A percentile compares a stretch with the other conserved stretches of the same genome.
phyloP scores from a whole-genome alignment of 2,888 invertebrate species.

The Phaonia tiefii region DNA sequence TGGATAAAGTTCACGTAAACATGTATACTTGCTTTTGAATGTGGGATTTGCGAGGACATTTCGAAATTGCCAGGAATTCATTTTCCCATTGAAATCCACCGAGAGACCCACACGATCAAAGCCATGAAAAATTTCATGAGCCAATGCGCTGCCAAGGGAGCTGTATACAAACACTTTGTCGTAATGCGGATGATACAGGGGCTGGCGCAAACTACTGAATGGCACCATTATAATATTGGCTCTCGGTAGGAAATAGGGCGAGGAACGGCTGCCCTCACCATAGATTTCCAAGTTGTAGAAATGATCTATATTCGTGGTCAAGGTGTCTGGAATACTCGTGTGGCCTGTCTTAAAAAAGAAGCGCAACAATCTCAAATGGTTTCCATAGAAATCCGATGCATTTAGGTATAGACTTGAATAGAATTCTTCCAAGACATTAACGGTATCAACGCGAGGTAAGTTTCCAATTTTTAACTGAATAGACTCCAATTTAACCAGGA shows the following conservation, averaged over 20 bases:
- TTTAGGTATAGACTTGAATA: conserved; percentile 52
- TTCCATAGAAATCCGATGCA: conserved; percentile 55
- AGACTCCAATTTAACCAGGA: conserved; percentile 61
- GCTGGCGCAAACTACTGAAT: conserved; percentile 62
- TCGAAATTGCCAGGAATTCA: conserved; percentile 11
- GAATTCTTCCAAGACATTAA: conserved; percentile 51
- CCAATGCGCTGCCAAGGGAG: conserved; percentile 67
- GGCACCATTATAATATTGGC: conserved; percentile 67
- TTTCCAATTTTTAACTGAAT: conserved; percentile 68
- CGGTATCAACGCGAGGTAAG: conserved; percentile 60
- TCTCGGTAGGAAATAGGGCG: conserved; percentile 66
- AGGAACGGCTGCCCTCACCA: conserved; percentile 61
- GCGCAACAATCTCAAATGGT: conserved; percentile 63
- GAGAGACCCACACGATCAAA: conserved; percentile 68
- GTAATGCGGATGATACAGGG: conserved; percentile 65
- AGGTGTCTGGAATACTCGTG: background rate
- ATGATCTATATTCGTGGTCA: conserved; percentile 11
- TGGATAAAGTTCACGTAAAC: conserved; percentile 61
- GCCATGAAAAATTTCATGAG: conserved; percentile 69
- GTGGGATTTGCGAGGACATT: conserved; percentile 43
- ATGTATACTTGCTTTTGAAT: conserved; percentile 56
- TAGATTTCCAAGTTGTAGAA: conserved; percentile 51
- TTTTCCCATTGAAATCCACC: conserved; percentile 25
- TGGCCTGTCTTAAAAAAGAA: conserved; percentile 48
- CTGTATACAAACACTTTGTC: conserved; percentile 67